phyloP scores from a whole-genome alignment of 2,113 vertebrate species.

The Brachyhypopomus occidentalis region DNA sequence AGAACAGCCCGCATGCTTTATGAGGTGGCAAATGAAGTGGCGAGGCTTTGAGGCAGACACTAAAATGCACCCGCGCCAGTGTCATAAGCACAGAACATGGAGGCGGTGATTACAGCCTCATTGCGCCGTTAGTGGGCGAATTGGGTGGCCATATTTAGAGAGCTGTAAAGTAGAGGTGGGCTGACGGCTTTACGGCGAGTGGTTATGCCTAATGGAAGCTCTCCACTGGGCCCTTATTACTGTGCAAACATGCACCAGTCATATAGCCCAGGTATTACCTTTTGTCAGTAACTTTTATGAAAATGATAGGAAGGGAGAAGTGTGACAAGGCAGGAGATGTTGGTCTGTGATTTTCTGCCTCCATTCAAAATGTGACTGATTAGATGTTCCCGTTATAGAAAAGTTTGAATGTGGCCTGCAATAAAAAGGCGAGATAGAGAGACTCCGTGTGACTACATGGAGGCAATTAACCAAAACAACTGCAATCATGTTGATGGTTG shows the following conservation, averaged over 20 bases:
- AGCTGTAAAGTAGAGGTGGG: conserved; percentile 48
- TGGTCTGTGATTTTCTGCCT: background rate
- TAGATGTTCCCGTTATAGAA: conserved; percentile 22
- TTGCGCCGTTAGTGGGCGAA: conserved; percentile 51
- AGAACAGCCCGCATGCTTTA: conserved; percentile 48
- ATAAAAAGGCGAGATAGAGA: background rate
- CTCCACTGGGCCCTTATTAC: conserved; percentile 38
- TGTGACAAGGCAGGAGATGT: background rate
- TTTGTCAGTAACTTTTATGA: conserved; percentile 19
- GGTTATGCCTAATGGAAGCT: conserved; percentile 51
- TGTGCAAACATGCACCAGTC: conserved; percentile 34
- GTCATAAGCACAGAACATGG: conserved; percentile 48
- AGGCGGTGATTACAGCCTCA: conserved; percentile 57
- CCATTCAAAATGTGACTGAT: conserved; percentile 7
- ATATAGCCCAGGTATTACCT: background rate
- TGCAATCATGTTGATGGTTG: background rate
- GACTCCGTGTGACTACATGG: conserved; percentile 5
- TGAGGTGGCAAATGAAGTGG: conserved; percentile 55
- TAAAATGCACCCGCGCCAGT: conserved; percentile 45
- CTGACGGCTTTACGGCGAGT: conserved; percentile 53
- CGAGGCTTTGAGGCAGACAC: conserved; percentile 19
- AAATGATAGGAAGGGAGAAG: background rate
- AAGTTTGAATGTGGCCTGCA: background rate
- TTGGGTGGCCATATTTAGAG: conserved; percentile 54
- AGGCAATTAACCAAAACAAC: conserved; percentile 15